A percentile compares a stretch with the other conserved stretches of the same genome.
phyloP scores from a whole-genome alignment of 2,797 vertebrate species.

The Lagodon rhomboides region DNA sequence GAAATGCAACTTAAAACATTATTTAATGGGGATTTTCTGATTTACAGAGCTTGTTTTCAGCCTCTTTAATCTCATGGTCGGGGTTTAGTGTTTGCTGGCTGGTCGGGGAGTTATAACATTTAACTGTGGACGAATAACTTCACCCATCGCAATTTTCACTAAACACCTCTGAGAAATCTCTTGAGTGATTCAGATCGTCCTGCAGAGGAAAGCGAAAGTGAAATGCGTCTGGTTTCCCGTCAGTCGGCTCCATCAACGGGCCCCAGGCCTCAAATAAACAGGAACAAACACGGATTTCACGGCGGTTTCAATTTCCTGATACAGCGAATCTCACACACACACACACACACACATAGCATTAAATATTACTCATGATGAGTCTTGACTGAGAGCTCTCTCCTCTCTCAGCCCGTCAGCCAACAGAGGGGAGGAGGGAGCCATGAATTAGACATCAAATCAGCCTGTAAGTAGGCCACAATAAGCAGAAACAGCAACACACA shows the following conservation, averaged over 20 bases:
- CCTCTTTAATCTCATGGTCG: no score
- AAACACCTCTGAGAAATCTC: background rate
- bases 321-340: conserved; percentile 1
- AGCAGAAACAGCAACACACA: conserved; percentile 29
- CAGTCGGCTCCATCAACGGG: background rate
- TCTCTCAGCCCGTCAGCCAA: conserved; percentile 9
- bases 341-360: conserved; percentile 8
- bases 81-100: background rate
- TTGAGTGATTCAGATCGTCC: background rate
- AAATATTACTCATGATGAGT: conserved; percentile 25
- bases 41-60: no score
- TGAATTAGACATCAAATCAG: conserved; percentile 58
- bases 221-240: conserved; percentile 1
- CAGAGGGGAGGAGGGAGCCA: conserved; percentile 19
- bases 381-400: background rate
- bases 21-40: no score
- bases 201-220: background rate
- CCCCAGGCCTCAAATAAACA: conserved; percentile 25
- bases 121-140: background rate
- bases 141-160: background rate
- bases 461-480: conserved; percentile 65
- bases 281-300: conserved; percentile 28
- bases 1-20: no score
- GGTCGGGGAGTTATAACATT: background rate
- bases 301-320: conserved; percentile 30